Base-by-base conservation (phyloP, 2,888 invertebrate genomes). In the Hetaerina titia region DNA sequence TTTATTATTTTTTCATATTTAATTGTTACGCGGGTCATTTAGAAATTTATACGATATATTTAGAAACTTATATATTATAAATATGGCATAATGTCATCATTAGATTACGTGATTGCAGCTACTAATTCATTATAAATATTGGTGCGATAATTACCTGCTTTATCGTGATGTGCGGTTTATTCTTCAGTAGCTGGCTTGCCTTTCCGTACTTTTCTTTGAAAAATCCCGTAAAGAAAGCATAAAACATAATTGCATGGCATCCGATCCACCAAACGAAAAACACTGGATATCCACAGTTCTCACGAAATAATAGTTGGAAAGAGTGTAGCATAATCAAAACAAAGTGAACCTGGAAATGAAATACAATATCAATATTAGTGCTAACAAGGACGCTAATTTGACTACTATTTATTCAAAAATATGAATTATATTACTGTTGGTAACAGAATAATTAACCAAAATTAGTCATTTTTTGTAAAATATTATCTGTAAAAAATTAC, bases 211-310 rank as follows among this genome's bases (percentile, higher is more conserved):
- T 98, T 96, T 98, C 98, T 96, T 98, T 98, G 97, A 99, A 99
- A 97, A 99, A 99, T 97, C 99, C 98, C 96, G 98, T 98, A 97
- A 99, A 99, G 95, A 99, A 97, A 97, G 99, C 98, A 97, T 99
- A 98, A 98, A 99, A 99, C 98, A 99, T 98, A 95, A 99, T 98
- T 0, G 99, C 99, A 97, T 99, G 99, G 97, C 98, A 98, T 95
- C 99, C 99, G 96, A 99, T 99, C 98, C 98, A 99, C 98, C 98
- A 99, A 96, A 98, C 98, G 97, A 99, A 99, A n/a, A 98, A 98
- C 96, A 98, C 97, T 95, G 99, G 99, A 97, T 99, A 99, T 97
- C 98, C 98, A 97, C 99, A 99, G n/a, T 92, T 92, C 95, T 99
- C 98, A 96, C 98, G 98, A 97, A 99, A 98, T 96, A 99, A 97